phyloP scores from a whole-genome alignment of 1,140 invertebrate species.

The Augochlora pura region DNA sequence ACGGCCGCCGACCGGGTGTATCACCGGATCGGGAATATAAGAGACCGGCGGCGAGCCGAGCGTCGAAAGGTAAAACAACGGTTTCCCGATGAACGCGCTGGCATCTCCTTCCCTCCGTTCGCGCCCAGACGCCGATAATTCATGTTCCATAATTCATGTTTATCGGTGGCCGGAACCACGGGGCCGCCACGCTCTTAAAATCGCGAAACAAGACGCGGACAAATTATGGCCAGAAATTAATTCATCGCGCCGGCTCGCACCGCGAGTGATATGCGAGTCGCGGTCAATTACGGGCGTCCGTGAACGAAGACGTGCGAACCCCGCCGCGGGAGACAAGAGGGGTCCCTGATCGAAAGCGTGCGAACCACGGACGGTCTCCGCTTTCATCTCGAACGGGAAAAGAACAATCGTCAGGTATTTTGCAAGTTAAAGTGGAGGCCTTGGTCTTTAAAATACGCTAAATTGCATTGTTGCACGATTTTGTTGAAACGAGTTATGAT shows the following conservation, averaged over 20 bases:
- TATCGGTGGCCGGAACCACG: background rate
- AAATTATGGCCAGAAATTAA: background rate
- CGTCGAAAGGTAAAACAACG: conserved; percentile 22
- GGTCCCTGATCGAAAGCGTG: background rate
- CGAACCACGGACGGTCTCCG: background rate
- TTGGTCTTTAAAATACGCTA: no score
- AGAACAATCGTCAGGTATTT: no score
- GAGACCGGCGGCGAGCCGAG: conserved; percentile 6
- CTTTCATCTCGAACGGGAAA: background rate
- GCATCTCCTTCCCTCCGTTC: background rate
- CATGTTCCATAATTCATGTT: conserved; percentile 36
- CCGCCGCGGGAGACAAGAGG: background rate
- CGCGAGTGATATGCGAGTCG: background rate
- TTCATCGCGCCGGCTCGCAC: background rate
- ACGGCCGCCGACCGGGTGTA: conserved; percentile 46
- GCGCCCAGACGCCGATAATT: background rate
- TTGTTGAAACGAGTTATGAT: no score
- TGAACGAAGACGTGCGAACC: background rate
- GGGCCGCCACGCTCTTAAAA: background rate
- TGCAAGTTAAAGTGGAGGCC: no score
- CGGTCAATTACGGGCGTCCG: background rate
- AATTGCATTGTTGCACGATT: no score
- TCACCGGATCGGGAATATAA: conserved; percentile 49
- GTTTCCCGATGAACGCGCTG: background rate
- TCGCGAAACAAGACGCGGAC: background rate